phyloP scores from a whole-genome alignment of 2,113 vertebrate species.

The Dipodomys merriami region DNA sequence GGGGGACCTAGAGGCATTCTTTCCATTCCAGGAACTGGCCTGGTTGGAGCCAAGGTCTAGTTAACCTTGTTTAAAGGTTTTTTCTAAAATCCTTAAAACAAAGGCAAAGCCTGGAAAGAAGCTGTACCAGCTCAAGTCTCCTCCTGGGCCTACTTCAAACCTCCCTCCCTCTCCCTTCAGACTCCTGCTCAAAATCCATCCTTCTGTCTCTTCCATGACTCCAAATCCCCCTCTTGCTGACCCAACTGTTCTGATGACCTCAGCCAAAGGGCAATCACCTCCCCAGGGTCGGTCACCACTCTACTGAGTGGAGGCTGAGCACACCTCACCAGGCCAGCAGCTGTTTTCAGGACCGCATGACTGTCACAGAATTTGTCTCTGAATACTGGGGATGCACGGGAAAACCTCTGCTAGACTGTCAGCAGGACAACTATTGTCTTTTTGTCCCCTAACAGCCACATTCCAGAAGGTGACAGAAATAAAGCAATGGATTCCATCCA shows the following conservation, averaged over 20 bases:
- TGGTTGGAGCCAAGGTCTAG: too few relatives aligned
- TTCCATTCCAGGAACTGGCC: too few relatives aligned
- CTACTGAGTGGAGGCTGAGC: slow-evolving; percentile 89
- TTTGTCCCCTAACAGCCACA: not conserved
- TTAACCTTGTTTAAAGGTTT: too few relatives aligned
- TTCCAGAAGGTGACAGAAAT: slow-evolving; percentile 39
- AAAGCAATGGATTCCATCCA: slow-evolving; percentile 31
- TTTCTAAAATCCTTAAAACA: too few relatives aligned
- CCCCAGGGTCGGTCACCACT: slow-evolving; percentile 92
- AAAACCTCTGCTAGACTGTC: slow-evolving; percentile 82
- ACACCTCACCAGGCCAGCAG: slow-evolving; percentile 93
- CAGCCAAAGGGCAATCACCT: slow-evolving; percentile 99
- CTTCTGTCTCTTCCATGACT: slow-evolving; percentile 80
- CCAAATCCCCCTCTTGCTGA: slow-evolving; percentile 88
- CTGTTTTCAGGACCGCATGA: slow-evolving; percentile 84
- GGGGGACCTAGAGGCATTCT: too few relatives aligned
- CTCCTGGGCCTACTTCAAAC: too few relatives aligned
- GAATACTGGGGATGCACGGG: slow-evolving; percentile 83
- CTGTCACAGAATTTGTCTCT: slow-evolving; percentile 85
- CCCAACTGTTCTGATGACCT: slow-evolving; percentile 97
- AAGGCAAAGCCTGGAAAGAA: too few relatives aligned
- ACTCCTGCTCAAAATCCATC: slow-evolving; percentile 71
- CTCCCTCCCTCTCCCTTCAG: slow-evolving; percentile 61
- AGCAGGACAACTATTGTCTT: slow-evolving; percentile 74
- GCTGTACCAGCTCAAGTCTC: too few relatives aligned